These are phyloP conservation scores for Apis florea DNA, from an alignment of 1,140 invertebrate species.

Conservation along the genomic window DNA sequence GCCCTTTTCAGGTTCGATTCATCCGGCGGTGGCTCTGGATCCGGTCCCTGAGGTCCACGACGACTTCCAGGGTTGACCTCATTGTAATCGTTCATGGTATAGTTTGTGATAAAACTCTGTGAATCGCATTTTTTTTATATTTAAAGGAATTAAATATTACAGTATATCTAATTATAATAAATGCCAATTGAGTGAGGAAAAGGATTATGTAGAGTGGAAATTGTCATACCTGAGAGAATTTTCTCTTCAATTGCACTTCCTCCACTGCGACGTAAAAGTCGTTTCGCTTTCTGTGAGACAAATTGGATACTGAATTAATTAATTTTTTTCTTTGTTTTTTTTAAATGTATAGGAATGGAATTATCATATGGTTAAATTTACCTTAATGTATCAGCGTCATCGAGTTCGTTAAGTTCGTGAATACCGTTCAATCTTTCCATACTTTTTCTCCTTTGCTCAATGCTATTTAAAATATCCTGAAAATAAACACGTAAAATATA, in stretches of 20 bases:
- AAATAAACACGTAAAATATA: background rate
- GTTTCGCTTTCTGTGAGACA: constrained; percentile 66
- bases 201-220: no score
- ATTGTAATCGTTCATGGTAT: constrained; percentile 58
- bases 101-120: constrained; percentile 62
- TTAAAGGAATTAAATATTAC: background rate
- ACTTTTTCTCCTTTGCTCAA: constrained; percentile 9
- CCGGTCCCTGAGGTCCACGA: constrained; percentile 68
- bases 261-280: constrained; percentile 72
- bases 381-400: constrained; percentile 67
- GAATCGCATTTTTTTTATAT: background rate
- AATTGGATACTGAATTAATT: background rate
- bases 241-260: constrained; percentile 71
- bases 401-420: constrained; percentile 58
- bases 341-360: background rate
- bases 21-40: constrained; percentile 73
- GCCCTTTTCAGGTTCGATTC: constrained; percentile 83
- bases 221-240: constrained; percentile 70
- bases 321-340: background rate
- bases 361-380: constrained; percentile 34
- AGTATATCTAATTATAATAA: background rate
- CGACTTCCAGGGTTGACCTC: constrained; percentile 64
- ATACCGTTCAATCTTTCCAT: constrained; percentile 14
- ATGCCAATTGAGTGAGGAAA: background rate
- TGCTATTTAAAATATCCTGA: constrained; percentile 70